A percentile compares a stretch with the other conserved stretches of the same genome.
phyloP scores from a whole-genome alignment of 1,140 invertebrate genomes.

The Aphis craccivora region DNA sequence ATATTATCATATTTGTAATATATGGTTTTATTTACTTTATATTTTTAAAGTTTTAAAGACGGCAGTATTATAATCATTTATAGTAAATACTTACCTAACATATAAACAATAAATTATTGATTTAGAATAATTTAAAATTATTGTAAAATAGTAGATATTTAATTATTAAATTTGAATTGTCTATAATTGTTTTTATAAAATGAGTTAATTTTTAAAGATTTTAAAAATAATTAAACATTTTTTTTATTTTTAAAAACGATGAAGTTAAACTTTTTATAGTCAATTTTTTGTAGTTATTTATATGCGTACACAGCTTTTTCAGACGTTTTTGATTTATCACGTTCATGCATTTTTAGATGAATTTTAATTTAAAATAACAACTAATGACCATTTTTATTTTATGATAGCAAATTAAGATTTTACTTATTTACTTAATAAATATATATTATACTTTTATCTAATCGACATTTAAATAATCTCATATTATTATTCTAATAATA shows the following conservation, averaged over 20 bases:
- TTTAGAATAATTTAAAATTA: no score
- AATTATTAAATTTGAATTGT: no score
- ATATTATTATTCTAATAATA: neutral
- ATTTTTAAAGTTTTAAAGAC: neutral
- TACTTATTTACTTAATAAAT: neutral
- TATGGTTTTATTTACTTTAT: neutral
- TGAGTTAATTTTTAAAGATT: no score
- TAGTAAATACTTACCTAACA: neutral
- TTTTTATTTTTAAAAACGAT: no score
- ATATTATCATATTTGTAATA: no score
- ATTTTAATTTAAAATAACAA: neutral
- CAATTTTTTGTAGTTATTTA: neutral
- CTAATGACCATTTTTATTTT: neutral
- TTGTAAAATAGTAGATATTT: no score
- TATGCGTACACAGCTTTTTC: neutral
- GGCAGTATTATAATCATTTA: neutral
- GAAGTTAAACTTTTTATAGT: no score
- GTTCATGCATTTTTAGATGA: neutral
- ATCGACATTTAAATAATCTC: neutral
- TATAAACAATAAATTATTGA: neutral
- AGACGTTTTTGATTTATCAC: neutral
- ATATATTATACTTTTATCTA: neutral
- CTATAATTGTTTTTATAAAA: no score
- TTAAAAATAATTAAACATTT: no score
- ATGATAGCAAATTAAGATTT: neutral